Conservation (phyloP, 2,797 vertebrate species). For the Falco biarmicus region DNA sequence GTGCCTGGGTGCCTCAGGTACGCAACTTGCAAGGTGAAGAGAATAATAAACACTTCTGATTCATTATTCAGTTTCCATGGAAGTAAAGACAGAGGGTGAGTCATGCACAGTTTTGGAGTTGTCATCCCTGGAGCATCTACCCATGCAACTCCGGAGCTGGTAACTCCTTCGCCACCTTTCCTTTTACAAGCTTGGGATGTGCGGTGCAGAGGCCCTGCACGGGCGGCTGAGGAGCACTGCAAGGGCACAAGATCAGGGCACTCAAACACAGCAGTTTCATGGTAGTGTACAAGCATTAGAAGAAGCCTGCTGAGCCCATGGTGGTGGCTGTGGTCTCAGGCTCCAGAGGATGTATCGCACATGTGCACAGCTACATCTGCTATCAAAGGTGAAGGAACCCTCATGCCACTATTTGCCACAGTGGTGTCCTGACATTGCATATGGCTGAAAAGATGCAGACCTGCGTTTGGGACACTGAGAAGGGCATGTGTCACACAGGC, state of each 20-base stretch:
- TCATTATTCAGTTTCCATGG: constrained; percentile 36
- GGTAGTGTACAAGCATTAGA: too few species aligned
- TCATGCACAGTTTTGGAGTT: background rate
- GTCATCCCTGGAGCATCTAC: background rate
- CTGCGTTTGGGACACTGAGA: background rate
- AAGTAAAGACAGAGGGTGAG: background rate
- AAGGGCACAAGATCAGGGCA: background rate
- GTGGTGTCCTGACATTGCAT: rapidly evolving
- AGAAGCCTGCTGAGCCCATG: background rate
- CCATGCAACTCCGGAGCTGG: background rate
- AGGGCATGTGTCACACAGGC: background rate
- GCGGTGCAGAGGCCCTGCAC: background rate
- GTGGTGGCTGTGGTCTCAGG: background rate
- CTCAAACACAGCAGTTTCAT: background rate
- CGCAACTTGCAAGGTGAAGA: background rate
- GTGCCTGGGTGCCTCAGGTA: background rate
- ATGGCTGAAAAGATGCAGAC: background rate
- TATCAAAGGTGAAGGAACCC: background rate
- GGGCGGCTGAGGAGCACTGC: background rate
- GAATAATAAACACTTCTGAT: background rate
- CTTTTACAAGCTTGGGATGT: background rate
- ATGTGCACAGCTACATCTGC: rapidly evolving
- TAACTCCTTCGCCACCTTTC: background rate
- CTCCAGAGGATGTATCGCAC: background rate
- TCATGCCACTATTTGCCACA: background rate